These are phyloP conservation scores for Frankliniella fusca DNA, from an alignment of 2,888 invertebrate genomes.

Conservation along the genomic window DNA sequence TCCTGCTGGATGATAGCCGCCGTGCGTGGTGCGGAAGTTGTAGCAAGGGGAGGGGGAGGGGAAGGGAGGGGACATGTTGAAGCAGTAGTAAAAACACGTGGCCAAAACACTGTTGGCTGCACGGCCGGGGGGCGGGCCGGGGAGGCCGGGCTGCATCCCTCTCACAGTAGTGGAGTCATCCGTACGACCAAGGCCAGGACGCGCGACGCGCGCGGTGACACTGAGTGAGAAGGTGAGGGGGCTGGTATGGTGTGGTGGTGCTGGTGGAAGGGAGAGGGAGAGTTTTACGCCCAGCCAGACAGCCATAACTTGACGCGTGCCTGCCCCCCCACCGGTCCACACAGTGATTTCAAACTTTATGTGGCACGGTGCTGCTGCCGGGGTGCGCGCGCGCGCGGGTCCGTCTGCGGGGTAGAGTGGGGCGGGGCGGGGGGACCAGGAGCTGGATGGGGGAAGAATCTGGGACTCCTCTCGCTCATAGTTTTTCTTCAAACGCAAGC, in stretches of 20 bases:
- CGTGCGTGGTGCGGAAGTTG: neutral
- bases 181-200: neutral
- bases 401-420: too few species aligned
- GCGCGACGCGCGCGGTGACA: neutral
- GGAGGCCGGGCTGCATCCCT: neutral
- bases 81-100: too few species aligned
- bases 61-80: neutral
- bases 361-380: neutral
- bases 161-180: neutral
- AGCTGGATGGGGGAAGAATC: too few species aligned
- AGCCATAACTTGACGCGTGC: neutral
- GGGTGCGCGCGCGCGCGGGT: too few species aligned
- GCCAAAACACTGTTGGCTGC: too few species aligned
- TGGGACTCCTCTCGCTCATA: too few species aligned
- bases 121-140: too few species aligned
- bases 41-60: neutral
- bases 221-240: neutral
- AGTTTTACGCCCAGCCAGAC: neutral
- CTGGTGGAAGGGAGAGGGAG: neutral
- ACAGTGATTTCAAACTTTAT: conserved; percentile 11
- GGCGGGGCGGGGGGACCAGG: too few species aligned
- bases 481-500: too few species aligned
- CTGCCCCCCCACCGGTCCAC: neutral
- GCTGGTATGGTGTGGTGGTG: too few species aligned
- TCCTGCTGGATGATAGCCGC: neutral